Evolutionary conservation across 1,140 invertebrate genomes (phyloP), one percentile per base, ranked within the genome.

Genomic region (Forficula auricularia): DNA sequence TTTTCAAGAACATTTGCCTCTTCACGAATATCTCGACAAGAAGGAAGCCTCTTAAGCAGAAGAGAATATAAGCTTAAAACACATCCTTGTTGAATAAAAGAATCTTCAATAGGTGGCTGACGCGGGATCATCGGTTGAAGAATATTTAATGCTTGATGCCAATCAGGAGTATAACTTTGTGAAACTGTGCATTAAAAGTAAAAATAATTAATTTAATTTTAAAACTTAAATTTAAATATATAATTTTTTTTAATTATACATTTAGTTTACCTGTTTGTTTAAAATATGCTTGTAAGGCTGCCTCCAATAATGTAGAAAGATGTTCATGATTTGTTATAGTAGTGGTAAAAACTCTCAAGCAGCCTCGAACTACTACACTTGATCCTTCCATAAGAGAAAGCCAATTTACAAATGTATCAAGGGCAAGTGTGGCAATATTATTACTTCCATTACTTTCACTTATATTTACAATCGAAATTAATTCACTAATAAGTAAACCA

Each of bases 251-350:
- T 9, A 1, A 40, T 19, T 22, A 2, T 1, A 12, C 13, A 4
- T 1, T 1, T 31, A 13, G 49, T 20, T 36, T 51, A 64, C 64
- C 55, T 58, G 42, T 62, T 58, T 49, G 39, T 14, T 59, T 64
- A 43, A 70, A 70, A 50, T 63, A 68, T 36, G 64, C 57, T 44
- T 62, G 59, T 8, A 70, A 56, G 3, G 63, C 59, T 38, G 63
- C 57, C 48, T 70, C 63, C 59, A 67, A 57, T 13, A 70, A 51
- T 43, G 65, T 57, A 33, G 64, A 65, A 15, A 67, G 49, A 14
- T 58, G 55, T 2, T 61, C 53, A 45, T 63, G 49, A 46, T 66
- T 59, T 40, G 60, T 57, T 43, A 68, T 53, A 48, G 61, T 52
- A 43, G 62, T 52, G 16, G 60, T 57, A 40, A 65, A 55, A 13